phyloP scores from a whole-genome alignment of 2,888 invertebrate genomes.

The Limnephilus marmoratus region DNA sequence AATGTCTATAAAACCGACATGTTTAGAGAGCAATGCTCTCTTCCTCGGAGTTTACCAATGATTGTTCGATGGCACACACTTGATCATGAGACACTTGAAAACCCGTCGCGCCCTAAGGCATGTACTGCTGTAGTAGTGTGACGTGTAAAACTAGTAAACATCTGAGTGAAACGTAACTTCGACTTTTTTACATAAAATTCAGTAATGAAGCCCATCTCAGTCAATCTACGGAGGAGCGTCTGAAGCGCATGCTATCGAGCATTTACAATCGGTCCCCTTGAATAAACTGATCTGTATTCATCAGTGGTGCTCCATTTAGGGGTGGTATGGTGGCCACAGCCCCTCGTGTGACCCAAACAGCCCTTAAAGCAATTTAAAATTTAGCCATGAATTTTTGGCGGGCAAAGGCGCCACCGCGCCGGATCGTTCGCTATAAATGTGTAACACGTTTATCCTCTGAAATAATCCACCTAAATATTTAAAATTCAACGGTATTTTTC shows the following conservation, averaged over 20 bases:
- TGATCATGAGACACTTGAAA: no score
- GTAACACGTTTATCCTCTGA: conserved; percentile 6
- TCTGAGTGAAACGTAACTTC: no score
- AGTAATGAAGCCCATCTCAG: background rate
- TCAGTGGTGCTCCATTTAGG: conserved; percentile 14
- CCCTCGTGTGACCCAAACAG: conserved; percentile 55
- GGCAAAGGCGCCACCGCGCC: conserved; percentile 28
- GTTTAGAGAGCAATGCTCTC: no score
- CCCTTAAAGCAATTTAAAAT: conserved; percentile 63
- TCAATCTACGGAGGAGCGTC: background rate
- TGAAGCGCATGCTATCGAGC: conserved; percentile 17
- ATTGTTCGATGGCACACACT: no score
- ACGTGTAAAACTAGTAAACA: no score
- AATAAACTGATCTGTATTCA: conserved; percentile 62
- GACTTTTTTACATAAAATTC: background rate
- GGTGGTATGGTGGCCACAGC: background rate
- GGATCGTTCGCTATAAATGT: conserved; percentile 18
- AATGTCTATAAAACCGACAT: no score
- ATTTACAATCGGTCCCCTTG: conserved; percentile 45
- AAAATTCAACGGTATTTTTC: background rate
- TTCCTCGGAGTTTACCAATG: no score
- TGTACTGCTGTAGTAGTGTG: no score
- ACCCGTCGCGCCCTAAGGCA: no score
- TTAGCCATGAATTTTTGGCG: conserved; percentile 62
- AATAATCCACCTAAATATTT: conserved; percentile 23